Evolutionary conservation across 1,140 invertebrate genomes (phyloP), one percentile per base, ranked within the genome.

Genomic region (Mactra quadrangularis): DNA sequence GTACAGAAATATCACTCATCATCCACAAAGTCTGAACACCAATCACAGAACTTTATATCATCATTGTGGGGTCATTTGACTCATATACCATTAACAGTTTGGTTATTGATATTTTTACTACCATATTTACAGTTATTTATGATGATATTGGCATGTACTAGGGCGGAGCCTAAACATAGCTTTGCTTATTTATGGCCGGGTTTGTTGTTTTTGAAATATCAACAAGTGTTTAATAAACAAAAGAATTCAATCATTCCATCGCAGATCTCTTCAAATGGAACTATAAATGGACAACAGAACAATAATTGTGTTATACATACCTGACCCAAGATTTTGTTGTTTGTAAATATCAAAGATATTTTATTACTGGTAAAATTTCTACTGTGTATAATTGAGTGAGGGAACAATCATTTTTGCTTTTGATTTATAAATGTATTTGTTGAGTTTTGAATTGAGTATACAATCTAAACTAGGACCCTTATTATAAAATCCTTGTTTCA

Each of bases 121-220:
- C 89, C 89, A 55, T 91, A 91, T 70, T 64, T 91, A 19, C 90
- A 91, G 55, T 72, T 91, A 15, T 91, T 91, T 75, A 88, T 87
- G 17, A 86, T 91, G 83, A 72, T 91, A 19, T 59, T 91, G 27
- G 90, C 90, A 4, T 91, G 90, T 62, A 91, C 90, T 17, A 82
- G 86, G 19, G 62, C 85, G 25, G 90, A 91, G 59, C 90, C 90
- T 27, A 86, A 84, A 82, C 71, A 87, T 15, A 89, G 88, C 70
- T 47, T 89, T 11, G 89, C 90, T 9, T 89, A 87, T 59, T 66
- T 88, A 22, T 91, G 90, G 90, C 90, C 90, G 52, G 85, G 84
- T 4, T 68, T 85, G n/a, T 22, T 91, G 6, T 90, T 87, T 74
- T n/a, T 85, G 29, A 87, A 88, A 31, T 87, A 83, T 53, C 71